Percentiles rank a stretch among this genome's conserved stretches.
These are phyloP conservation scores for Hyles euphorbiae DNA, from an alignment of 1,140 invertebrate species.

Conservation along the genomic window DNA sequence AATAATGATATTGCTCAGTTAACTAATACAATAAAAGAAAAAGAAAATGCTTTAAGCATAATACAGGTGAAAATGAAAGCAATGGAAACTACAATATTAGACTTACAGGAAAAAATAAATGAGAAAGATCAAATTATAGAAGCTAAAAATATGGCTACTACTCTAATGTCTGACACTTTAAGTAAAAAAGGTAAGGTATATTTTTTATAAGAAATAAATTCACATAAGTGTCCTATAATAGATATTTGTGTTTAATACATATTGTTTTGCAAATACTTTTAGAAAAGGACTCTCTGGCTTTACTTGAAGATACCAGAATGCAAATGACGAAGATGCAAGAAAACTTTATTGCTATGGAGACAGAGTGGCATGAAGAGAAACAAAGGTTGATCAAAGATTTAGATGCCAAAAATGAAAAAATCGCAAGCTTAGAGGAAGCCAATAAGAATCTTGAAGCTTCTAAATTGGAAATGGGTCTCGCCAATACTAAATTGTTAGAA, in stretches of 20 bases:
- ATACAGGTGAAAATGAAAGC: constrained; percentile 77
- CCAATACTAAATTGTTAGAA: constrained; percentile 76
- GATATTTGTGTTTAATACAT: neutral
- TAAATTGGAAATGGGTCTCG: constrained; percentile 76
- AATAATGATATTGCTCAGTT: constrained; percentile 42
- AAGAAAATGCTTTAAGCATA: constrained; percentile 60
- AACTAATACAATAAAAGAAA: constrained; percentile 56
- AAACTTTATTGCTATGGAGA: constrained; percentile 83
- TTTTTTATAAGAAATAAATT: neutral
- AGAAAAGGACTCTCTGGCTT: constrained; percentile 81
- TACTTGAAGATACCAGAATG: constrained; percentile 85
- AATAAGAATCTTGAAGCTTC: constrained; percentile 74
- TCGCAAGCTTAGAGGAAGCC: constrained; percentile 70
- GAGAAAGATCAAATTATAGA: constrained; percentile 92
- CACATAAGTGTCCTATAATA: neutral
- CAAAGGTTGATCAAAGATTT: constrained; percentile 75
- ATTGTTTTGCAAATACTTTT: neutral
- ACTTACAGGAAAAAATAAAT: constrained; percentile 86
- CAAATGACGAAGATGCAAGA: constrained; percentile 88
- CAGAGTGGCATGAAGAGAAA: constrained; percentile 82
- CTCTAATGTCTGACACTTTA: constrained; percentile 85
- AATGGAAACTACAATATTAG: constrained; percentile 80
- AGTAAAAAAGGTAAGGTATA: constrained; percentile 78
- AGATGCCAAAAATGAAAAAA: constrained; percentile 77
- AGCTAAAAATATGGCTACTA: constrained; percentile 87